Evolutionary conservation across 1,140 invertebrate species (phyloP), one percentile per base, ranked within the genome.

Genomic region (Brachionus koreanus): DNA sequence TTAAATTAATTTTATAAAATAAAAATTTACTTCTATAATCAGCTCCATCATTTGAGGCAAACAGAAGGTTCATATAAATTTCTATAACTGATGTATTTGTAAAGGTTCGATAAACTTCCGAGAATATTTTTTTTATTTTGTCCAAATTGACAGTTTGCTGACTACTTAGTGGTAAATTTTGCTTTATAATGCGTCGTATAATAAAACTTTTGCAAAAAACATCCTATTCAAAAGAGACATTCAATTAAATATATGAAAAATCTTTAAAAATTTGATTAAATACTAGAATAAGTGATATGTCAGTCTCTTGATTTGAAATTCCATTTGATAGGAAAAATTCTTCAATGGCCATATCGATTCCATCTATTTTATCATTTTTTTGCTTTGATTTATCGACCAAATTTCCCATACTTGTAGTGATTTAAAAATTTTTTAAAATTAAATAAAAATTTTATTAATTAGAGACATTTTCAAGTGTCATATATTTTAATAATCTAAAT

Each of bases 181-280:
- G 33, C 25, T 42, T 42, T 42, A 79, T 42, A 16, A 79, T 79
- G 33, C 49, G 33, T 5, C 19, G 37, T 42, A 79, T 19, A 33
- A 79, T 79, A 61, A 61, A 79, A 42, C 61, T 79, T 12, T 79
- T 79, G 4, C n/a, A 37, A 61, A 79, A 79, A 79, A 2, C 25
- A 9, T 61, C 16, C 76, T 79, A 19, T 6, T 6, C 19, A 35
- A 35, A 79, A 16, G 7, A 52, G 16, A 57, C 3, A 13, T 13
- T 19, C 9, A 61, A 25, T 33, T 49, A 19, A 29, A 43, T 37
- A 23, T 39, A 10, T 12, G 33, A 33, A 12, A 6, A 35, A 9
- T 33, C 23, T 3, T 9, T 16, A 42, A 37, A 16, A 69, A 42
- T 35, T 16, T 19, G 19, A 25, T 19, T 69, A 6, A 6, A 1